These are phyloP conservation scores for Myathropa florea DNA, from an alignment of 2,888 invertebrate species.

Conservation along the genomic window DNA sequence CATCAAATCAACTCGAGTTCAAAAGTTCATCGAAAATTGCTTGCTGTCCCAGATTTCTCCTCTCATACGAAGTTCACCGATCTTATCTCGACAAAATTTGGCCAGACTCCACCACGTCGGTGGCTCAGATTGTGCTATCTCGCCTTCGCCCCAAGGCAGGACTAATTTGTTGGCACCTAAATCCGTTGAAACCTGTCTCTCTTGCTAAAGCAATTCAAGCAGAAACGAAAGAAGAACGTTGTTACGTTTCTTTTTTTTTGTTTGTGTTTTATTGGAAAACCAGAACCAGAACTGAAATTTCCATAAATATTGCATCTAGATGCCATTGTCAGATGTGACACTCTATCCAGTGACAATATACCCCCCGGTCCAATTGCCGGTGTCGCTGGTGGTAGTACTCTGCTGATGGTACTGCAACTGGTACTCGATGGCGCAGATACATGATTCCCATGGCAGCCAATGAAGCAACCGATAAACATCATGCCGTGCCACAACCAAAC, in stretches of 20 bases:
- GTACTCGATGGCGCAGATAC: constrained; percentile 40
- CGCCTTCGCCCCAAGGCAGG: background rate
- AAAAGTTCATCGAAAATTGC: background rate
- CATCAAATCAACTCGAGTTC: background rate
- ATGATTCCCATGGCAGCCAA: constrained; percentile 60
- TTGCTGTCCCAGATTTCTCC: background rate
- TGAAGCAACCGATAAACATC: constrained; percentile 66
- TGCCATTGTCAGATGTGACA: constrained; percentile 70
- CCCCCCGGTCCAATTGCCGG: constrained; percentile 9
- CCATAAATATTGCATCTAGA: constrained; percentile 70
- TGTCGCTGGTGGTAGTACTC: too few species aligned
- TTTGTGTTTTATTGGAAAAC: background rate
- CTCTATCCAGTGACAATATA: constrained; percentile 56
- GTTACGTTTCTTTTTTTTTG: background rate
- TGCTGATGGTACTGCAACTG: background rate
- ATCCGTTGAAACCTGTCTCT: constrained; percentile 26
- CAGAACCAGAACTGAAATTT: constrained; percentile 41
- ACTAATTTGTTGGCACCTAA: constrained; percentile 21
- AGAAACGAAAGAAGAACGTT: too few species aligned
- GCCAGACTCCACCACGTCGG: background rate
- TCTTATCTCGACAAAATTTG: background rate
- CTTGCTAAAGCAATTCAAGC: background rate
- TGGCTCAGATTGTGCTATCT: background rate
- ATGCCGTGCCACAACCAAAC: constrained; percentile 52
- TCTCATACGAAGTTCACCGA: background rate